Evolutionary conservation across 1,140 invertebrate genomes (phyloP).

Genomic region (Steinernema feltiae): DNA sequence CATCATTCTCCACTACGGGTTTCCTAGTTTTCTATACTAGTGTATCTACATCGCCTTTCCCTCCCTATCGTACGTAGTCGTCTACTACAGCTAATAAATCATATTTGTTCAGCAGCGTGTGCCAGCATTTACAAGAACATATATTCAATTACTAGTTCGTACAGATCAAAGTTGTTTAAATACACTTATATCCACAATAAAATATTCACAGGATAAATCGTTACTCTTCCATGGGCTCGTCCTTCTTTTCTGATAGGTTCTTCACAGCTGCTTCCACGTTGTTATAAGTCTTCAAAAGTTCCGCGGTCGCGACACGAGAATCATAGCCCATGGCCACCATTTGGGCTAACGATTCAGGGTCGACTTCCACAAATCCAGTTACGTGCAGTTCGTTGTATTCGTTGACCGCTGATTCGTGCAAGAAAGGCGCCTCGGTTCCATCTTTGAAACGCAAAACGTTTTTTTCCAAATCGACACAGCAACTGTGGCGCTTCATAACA

Average conservation of each 20-base stretch:
- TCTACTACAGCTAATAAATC: background rate
- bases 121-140: background rate
- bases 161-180: too few species aligned
- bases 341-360: too few species aligned
- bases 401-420: conserved; percentile 59
- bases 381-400: background rate
- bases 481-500: conserved; percentile 88
- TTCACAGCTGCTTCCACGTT: too few species aligned
- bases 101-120: conserved; percentile 19
- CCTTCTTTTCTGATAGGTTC: too few species aligned
- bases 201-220: too few species aligned
- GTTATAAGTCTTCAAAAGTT: too few species aligned
- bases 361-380: too few species aligned
- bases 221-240: too few species aligned
- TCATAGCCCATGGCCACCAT: too few species aligned
- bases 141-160: too few species aligned
- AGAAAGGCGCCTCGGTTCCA: conserved; percentile 80
- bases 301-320: too few species aligned
- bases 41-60: background rate
- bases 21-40: background rate
- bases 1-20: background rate
- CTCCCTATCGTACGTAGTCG: background rate
- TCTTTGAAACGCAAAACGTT: conserved; percentile 88
- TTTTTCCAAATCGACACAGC: conserved; percentile 82
- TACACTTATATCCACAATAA: too few species aligned